These are phyloP conservation scores for Ptilorrhoa leucosticta DNA, from an alignment of 2,113 vertebrate genomes.

Conservation along the genomic window DNA sequence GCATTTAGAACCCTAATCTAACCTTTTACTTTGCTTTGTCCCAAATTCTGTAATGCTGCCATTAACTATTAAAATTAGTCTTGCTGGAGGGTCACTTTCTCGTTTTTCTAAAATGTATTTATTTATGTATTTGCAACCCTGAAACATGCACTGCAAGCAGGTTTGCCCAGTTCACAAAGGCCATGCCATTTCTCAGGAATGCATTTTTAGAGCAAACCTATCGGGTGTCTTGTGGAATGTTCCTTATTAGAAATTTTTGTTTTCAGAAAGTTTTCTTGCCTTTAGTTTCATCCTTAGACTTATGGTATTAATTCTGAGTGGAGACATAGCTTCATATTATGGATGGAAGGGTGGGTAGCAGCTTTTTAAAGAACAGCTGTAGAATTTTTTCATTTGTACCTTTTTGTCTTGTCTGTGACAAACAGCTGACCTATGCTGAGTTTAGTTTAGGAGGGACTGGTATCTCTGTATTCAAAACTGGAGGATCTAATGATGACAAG, in stretches of 20 bases:
- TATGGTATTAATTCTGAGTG: neutral
- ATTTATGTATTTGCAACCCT: neutral
- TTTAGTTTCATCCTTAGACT: neutral
- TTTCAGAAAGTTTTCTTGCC: neutral
- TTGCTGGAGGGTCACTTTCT: neutral
- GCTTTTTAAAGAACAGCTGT: neutral
- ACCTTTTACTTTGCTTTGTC: neutral
- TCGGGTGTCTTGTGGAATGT: neutral
- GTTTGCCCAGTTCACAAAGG: neutral
- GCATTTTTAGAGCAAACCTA: neutral
- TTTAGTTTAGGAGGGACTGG: neutral
- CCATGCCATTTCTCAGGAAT: neutral
- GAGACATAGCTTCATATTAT: neutral
- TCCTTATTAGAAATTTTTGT: neutral
- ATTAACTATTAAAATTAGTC: neutral
- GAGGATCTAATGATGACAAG: neutral
- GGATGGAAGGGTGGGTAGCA: neutral
- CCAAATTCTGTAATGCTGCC: neutral
- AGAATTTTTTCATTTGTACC: neutral
- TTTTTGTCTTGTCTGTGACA: neutral
- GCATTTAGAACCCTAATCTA: neutral
- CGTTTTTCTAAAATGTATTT: neutral
- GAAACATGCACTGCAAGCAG: neutral
- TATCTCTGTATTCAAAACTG: neutral
- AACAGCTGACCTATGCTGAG: neutral